phyloP scores from a whole-genome alignment of 2,797 vertebrate species.

The Parotocinclus haroldoi region DNA sequence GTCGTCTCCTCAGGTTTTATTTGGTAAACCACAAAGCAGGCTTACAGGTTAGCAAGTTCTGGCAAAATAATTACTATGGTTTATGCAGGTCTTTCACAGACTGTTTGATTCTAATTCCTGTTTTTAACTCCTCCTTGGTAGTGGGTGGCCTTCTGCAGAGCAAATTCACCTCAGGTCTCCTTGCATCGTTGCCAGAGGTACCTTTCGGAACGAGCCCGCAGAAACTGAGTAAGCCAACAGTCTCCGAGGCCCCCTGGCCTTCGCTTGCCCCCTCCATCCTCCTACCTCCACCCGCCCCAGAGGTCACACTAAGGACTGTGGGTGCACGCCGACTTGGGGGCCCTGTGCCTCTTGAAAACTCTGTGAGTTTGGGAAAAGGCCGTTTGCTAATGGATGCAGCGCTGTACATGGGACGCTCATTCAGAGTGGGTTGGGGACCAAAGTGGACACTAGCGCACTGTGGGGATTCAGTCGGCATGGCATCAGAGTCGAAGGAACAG shows the following conservation, averaged over 20 bases:
- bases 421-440: slow-evolving; percentile 91
- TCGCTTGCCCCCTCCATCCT: slow-evolving; percentile 63
- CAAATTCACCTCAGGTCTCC: slow-evolving; percentile 66
- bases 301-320: slow-evolving; percentile 75
- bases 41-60: slow-evolving; percentile 34
- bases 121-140: slow-evolving; percentile 42
- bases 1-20: slow-evolving; percentile 71
- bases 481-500: slow-evolving; percentile 33
- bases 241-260: slow-evolving; percentile 45
- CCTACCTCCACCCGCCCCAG: slow-evolving; percentile 63
- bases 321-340: slow-evolving; percentile 73
- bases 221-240: slow-evolving; percentile 35
- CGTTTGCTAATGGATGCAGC: slow-evolving; percentile 85
- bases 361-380: slow-evolving; percentile 75
- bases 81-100: background rate
- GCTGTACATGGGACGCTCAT: slow-evolving; percentile 84
- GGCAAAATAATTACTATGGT: background rate
- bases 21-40: slow-evolving; percentile 64
- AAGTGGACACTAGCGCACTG: slow-evolving; percentile 83
- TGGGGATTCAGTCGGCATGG: slow-evolving; percentile 64
- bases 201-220: slow-evolving; percentile 53
- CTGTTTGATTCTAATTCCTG: background rate
- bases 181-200: slow-evolving; percentile 58
- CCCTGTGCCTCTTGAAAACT: slow-evolving; percentile 73
- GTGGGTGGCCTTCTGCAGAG: slow-evolving; percentile 81